These are phyloP conservation scores for Cygnus olor DNA, from an alignment of 2,797 vertebrate genomes.

Conservation along the genomic window DNA sequence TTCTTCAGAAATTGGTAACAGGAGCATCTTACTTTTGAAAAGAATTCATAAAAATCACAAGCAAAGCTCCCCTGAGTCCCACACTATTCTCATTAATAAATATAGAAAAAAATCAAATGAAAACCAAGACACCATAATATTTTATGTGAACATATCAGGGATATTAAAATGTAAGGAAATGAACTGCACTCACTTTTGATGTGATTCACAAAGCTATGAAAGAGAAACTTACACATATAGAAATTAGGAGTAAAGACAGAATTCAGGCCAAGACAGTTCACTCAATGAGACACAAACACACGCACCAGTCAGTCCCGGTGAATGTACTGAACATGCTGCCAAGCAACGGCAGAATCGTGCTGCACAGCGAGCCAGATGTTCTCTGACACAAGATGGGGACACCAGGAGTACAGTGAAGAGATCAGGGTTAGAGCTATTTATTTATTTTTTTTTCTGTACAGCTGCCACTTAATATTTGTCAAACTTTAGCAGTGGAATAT, in stretches of 20 bases:
- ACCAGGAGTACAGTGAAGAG: background rate
- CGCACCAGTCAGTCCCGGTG: background rate
- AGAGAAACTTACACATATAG: background rate
- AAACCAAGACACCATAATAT: background rate
- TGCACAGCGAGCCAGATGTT: background rate
- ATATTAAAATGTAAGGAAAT: background rate
- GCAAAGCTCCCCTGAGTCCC: background rate
- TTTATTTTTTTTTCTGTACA: background rate
- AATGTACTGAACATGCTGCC: background rate
- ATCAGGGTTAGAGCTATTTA: background rate
- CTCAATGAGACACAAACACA: background rate
- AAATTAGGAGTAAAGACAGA: background rate
- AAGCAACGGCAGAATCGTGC: background rate
- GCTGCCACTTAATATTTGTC: conserved; percentile 4
- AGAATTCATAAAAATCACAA: background rate
- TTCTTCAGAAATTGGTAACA: background rate
- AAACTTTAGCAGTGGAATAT: background rate
- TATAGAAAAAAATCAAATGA: background rate
- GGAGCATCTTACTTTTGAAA: background rate
- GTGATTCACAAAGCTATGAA: background rate
- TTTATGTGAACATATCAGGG: background rate
- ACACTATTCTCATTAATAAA: background rate
- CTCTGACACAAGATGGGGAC: background rate
- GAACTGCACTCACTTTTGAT: background rate
- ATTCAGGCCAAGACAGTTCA: background rate